Base-by-base conservation (phyloP, 2,113 vertebrate species). In the Leptocoma aspasia region DNA sequence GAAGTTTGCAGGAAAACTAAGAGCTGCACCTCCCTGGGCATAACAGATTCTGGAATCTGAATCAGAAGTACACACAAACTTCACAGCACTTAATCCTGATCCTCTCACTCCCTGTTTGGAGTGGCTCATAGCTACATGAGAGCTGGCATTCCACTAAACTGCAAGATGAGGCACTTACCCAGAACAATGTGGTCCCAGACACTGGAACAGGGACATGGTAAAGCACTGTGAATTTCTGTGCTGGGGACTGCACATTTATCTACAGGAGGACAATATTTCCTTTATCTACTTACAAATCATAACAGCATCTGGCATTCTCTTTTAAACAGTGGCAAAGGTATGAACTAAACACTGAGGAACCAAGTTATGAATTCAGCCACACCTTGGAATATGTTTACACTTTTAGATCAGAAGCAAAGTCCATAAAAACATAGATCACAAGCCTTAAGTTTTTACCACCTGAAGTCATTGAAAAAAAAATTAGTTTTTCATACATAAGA, bases 141-240 rank as follows among this genome's bases (percentile, higher is more conserved):
- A 66, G 39, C 1, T 59, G 33, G 39, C 49, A 69, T 33, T 60
- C 30, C 26, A 24, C 35, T 37, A 4, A 4, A 37, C 35, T n/a
- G 52, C 64, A 86, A 39, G 30, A 77, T 16, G 26, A 92, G 11
- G 35, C 35, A 45, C 60, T 35, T 33, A n/a, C 3, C 33, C 24
- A 68, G 23, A 60, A 24, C 23, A 31, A 7, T 1, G 3, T 24
- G 14, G 30, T 53, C 26, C 24, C 50, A 53, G 13, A 17, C 35
- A 27, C 16, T 50, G n/a, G 7, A 47, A 45, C 5, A 57, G 15
- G 9, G 15, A 52, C 42, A 22, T 0, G 0, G 47, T 13, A 33
- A 75, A 70, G 56, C n/a, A 37, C 27, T 24, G 39, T 3, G 4
- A 75, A 37, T 54, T 76, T 10, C 57, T 39, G 39, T 15, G 39